Conservation (phyloP, 1,140 invertebrate species). For the Chrysopa pallens region DNA sequence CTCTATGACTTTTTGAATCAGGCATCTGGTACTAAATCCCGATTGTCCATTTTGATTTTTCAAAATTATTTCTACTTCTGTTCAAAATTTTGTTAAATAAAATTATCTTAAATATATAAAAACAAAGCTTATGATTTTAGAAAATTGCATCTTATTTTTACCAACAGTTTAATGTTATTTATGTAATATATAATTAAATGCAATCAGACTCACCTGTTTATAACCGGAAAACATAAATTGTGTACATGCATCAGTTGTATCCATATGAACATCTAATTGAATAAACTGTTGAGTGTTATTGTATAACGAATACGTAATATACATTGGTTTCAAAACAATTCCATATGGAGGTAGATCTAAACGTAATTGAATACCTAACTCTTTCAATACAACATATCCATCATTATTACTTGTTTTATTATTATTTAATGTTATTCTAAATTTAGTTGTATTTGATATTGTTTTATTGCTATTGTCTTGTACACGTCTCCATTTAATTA, state of each 20-base stretch:
- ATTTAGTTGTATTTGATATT: constrained; percentile 15
- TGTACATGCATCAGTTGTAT: constrained; percentile 47
- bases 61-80: no score
- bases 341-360: constrained; percentile 54
- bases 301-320: constrained; percentile 47
- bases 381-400: constrained; percentile 38
- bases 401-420: constrained; percentile 29
- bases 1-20: no score
- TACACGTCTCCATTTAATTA: constrained; percentile 9
- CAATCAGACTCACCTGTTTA: constrained; percentile 44
- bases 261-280: constrained; percentile 54
- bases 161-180: no score
- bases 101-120: no score
- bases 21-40: no score
- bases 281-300: constrained; percentile 55
- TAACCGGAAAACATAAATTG: constrained; percentile 78
- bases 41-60: no score
- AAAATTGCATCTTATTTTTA: no score
- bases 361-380: constrained; percentile 50
- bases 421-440: constrained; percentile 10
- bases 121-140: no score
- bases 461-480: constrained; percentile 9
- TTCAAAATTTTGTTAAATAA: no score
- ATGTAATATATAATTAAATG: no score
- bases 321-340: constrained; percentile 47